Percentiles rank a stretch among this genome's conserved stretches.
These are phyloP conservation scores for Pampusana beccarii DNA, from an alignment of 2,113 vertebrate species.

Conservation along the genomic window DNA sequence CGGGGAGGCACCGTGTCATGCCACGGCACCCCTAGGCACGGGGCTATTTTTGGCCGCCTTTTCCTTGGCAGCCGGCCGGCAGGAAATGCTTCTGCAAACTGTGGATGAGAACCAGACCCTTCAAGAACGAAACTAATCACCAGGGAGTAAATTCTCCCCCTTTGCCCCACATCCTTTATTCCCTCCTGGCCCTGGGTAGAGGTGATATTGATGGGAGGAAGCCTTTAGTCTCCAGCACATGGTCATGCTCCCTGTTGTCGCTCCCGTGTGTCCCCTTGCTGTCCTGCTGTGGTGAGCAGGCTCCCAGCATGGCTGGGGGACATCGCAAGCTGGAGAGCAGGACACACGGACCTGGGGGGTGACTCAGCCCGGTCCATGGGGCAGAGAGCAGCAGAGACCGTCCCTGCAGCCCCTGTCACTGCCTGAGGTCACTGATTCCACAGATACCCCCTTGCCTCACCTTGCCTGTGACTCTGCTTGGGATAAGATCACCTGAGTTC, in stretches of 20 bases:
- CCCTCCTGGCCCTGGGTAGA: neutral
- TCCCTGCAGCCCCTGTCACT: neutral
- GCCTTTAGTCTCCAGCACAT: neutral
- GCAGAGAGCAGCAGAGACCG: neutral
- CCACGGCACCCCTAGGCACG: neutral
- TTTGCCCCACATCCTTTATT: constrained; percentile 3
- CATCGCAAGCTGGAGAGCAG: neutral
- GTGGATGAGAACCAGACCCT: constrained; percentile 57
- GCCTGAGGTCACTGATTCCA: neutral
- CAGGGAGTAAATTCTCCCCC: constrained; percentile 19
- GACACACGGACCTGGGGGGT: neutral
- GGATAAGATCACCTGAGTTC: neutral
- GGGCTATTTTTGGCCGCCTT: neutral
- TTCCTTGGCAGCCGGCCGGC: constrained; percentile 16
- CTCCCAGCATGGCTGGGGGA: neutral
- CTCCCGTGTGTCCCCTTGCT: neutral
- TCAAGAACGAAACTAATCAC: constrained; percentile 3
- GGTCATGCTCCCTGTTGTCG: neutral
- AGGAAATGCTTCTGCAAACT: constrained; percentile 52
- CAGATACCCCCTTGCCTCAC: neutral
- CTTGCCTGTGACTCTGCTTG: neutral
- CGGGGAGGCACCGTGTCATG: neutral
- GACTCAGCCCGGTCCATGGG: neutral
- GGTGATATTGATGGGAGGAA: neutral
- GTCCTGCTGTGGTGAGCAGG: neutral